phyloP scores from a whole-genome alignment of 92 coral and sea anemone species.

The Porites rus region DNA sequence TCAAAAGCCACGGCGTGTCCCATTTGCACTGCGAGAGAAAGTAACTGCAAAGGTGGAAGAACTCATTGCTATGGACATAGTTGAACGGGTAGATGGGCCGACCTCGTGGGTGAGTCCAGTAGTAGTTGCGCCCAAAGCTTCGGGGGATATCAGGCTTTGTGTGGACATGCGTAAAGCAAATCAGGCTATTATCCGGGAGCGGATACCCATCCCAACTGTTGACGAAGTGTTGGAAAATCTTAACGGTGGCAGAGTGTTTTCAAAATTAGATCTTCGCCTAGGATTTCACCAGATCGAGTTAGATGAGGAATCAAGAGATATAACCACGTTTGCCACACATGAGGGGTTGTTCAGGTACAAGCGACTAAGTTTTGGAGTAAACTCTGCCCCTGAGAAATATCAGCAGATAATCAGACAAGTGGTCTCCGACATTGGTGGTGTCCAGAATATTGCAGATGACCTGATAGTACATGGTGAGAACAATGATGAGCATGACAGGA shows the following conservation, averaged over 20 bases:
- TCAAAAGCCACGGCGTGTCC: conserved; percentile 12
- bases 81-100: background rate
- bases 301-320: conserved; percentile 32
- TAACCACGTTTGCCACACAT: too few species aligned
- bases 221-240: conserved; percentile 32
- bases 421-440: background rate
- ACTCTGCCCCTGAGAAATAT: conserved; percentile 27
- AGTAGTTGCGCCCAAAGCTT: background rate
- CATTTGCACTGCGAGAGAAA: conserved; percentile 16
- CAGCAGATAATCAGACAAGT: conserved; percentile 42
- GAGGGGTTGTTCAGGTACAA: conserved; percentile 20
- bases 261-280: conserved; percentile 26
- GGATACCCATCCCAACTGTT: conserved; percentile 45
- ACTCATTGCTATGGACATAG: background rate
- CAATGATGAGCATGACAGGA: too few species aligned
- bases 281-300: conserved; percentile 38
- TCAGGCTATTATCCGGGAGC: background rate
- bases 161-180: background rate
- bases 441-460: too few species aligned
- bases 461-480: too few species aligned
- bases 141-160: background rate
- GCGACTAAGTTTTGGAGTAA: conserved; percentile 46
- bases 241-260: conserved; percentile 41
- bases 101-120: background rate
- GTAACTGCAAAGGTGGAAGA: background rate